Base-by-base conservation (phyloP, 2,888 invertebrate genomes). In the Ferrisia virgata region DNA sequence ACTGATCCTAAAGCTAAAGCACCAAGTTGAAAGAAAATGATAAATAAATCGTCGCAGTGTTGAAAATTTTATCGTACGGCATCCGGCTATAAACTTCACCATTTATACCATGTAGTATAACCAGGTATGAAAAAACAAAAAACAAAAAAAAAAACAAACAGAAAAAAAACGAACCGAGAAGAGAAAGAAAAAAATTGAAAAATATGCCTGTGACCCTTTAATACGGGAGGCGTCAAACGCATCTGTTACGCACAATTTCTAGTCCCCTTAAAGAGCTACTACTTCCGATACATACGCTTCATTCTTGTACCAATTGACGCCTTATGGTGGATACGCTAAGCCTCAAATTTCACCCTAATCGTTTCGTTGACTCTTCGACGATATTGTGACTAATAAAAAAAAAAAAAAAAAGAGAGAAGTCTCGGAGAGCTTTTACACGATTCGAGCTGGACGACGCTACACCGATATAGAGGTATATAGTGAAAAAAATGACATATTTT, bases 221-320 rank as follows among this genome's bases (percentile, higher is more conserved):
- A 82, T 82, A 82, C 58, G 25, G 40, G 82, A 82, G 82, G 82
- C 82, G 82, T 82, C 82, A 82, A 72, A 72, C 64, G 82, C 82
- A 82, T 82, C 82, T 82, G 82, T 82, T 82, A 82, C 82, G 82
- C 72, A 82, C 82, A 72, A 82, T 82, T 82, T 82, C 82, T 43
- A 72, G 82, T 82, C 82, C 82, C 82, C 82, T 82, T 82, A 82
- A 82, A 82, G 82, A 76, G 82, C 82, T 82, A 82, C 82, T 82
- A 82, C 69, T 72, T 82, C 72, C 72, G 72, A 69, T 69, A 82
- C 72, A 82, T 72, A 82, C 64, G 64, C 82, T 69, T 69, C 82
- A 82, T 82, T 82, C 82, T 82, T 82, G 82, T 82, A 82, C 82
- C 82, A 82, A 82, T 82, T 82, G 82, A 82, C 82, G 82, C 82